Conservation (phyloP, 2,113 vertebrate species). For the Cettia cetti region DNA sequence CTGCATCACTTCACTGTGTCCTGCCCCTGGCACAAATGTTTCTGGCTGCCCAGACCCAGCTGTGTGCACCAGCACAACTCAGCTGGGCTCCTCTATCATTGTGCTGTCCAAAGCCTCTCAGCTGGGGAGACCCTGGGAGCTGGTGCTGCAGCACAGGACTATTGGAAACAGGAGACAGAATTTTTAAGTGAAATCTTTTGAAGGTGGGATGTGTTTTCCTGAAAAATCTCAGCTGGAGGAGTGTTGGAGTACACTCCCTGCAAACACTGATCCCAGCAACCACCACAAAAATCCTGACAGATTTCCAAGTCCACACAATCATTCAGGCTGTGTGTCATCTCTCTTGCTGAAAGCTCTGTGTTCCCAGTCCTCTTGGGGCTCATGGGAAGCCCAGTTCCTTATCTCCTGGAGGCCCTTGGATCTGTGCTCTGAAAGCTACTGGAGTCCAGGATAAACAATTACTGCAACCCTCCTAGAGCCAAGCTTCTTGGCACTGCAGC, state of each 20-base stretch:
- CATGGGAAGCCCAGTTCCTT: background rate
- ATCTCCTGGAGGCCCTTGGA: background rate
- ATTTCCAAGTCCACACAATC: background rate
- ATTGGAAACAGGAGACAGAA: background rate
- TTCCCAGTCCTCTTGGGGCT: background rate
- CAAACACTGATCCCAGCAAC: background rate
- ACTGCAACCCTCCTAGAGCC: background rate
- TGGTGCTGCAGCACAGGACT: background rate
- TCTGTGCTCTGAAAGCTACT: background rate
- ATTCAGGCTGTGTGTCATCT: background rate
- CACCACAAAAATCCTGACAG: background rate
- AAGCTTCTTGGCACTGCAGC: background rate
- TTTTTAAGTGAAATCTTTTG: background rate
- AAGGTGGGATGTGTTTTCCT: background rate
- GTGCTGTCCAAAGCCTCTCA: background rate
- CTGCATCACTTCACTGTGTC: background rate
- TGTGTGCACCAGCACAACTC: too few species aligned
- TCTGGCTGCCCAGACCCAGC: background rate
- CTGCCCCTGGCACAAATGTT: background rate
- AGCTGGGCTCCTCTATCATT: background rate
- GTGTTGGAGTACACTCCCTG: background rate
- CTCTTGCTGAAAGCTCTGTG: background rate
- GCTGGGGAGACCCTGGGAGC: background rate
- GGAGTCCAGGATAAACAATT: background rate
- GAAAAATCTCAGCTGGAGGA: background rate